Conservation (phyloP, 2,888 invertebrate species). For the Drosophila greeni region DNA sequence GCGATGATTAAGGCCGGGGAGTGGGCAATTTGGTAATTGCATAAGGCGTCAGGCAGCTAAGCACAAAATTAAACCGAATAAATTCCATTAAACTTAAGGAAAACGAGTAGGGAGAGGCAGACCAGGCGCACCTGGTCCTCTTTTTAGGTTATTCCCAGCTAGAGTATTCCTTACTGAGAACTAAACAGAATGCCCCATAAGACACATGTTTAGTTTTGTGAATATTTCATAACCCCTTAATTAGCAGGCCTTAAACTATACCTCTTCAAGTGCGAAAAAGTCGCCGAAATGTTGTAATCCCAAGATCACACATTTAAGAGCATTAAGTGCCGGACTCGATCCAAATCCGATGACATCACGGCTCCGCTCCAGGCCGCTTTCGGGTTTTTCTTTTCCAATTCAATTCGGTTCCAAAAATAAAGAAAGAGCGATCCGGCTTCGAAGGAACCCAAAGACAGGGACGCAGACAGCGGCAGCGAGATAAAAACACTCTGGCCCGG, state of each 20-base stretch:
- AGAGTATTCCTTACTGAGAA: neutral
- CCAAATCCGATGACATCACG: constrained; percentile 23
- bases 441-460: constrained; percentile 16
- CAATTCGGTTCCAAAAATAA: constrained; percentile 7
- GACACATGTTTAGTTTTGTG: neutral
- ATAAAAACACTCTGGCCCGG: constrained; percentile 22
- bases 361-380: neutral
- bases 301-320: constrained; percentile 19
- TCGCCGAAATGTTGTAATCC: constrained; percentile 12
- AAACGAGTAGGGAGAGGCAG: neutral
- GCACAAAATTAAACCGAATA: neutral
- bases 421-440: constrained; percentile 11
- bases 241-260: neutral
- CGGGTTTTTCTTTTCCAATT: constrained; percentile 10
- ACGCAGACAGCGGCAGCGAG: constrained; percentile 1
- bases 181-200: too few species aligned
- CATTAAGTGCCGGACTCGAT: constrained; percentile 3
- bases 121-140: too few species aligned
- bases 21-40: constrained; percentile 33
- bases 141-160: neutral
- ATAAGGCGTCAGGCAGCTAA: constrained; percentile 9
- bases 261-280: neutral
- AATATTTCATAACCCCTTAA: neutral
- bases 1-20: constrained; percentile 2
- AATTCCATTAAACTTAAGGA: neutral